Percentiles rank a stretch among this genome's conserved stretches.
phyloP scores from a whole-genome alignment of 2,888 invertebrate genomes.

The Andrena haemorrhoa region DNA sequence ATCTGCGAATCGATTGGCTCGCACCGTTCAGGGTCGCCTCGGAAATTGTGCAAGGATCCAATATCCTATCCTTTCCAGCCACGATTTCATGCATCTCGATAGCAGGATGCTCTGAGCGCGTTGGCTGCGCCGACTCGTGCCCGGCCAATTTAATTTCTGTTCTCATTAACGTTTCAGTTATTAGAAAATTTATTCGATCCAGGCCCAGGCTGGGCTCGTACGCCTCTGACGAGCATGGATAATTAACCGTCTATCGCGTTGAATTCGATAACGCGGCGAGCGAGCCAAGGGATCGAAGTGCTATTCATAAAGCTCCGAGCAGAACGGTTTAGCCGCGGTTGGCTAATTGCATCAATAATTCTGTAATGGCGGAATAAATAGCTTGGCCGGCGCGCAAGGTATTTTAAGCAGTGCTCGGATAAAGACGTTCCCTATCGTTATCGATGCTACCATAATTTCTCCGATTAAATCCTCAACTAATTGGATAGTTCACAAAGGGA shows the following conservation, averaged over 20 bases:
- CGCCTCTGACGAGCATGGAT: conserved; percentile 17
- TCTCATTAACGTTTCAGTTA: conserved; percentile 22
- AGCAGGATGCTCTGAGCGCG: neutral
- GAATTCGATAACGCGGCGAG: conserved; percentile 11
- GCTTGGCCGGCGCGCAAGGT: neutral
- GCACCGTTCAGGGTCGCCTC: conserved; percentile 29
- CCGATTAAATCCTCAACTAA: conserved; percentile 30
- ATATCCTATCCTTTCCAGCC: neutral
- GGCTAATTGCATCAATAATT: conserved; percentile 49
- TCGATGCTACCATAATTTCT: conserved; percentile 20
- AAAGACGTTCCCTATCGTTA: conserved; percentile 27
- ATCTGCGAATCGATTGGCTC: conserved; percentile 64
- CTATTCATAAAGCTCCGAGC: conserved; percentile 19
- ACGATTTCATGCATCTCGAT: conserved; percentile 8
- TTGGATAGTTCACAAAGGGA: conserved; percentile 19
- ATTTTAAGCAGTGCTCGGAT: neutral
- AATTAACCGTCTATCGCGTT: conserved; percentile 40
- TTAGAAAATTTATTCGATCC: conserved; percentile 1
- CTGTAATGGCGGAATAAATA: conserved; percentile 14
- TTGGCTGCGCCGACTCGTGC: neutral
- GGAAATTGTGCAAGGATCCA: conserved; percentile 20
- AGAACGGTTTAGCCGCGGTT: conserved; percentile 7
- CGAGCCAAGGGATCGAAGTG: neutral
- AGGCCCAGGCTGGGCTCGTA: neutral
- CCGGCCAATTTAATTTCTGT: conserved; percentile 20